Evolutionary conservation across 92 coral and sea anemone genomes (phyloP).

Genomic region (Phymanthus crucifer): DNA sequence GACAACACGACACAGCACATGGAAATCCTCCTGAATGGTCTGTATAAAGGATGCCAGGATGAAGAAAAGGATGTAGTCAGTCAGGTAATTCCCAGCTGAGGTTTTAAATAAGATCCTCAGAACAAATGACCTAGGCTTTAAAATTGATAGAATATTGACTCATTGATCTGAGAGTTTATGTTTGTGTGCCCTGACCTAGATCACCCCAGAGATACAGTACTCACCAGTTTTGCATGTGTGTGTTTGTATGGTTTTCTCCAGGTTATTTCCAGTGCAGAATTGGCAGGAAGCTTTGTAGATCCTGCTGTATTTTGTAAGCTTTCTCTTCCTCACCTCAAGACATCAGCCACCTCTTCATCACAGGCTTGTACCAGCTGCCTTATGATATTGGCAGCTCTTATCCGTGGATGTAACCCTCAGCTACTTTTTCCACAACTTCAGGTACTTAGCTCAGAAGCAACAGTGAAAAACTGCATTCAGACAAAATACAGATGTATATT

Average conservation of each 20-base stretch:
- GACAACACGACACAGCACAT: slow-evolving; percentile 93
- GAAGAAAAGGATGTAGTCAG: slow-evolving; percentile 76
- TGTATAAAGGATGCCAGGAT: slow-evolving; percentile 90
- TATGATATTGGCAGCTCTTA: slow-evolving; percentile 71
- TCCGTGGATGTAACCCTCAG: slow-evolving; percentile 71
- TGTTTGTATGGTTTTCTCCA: slow-evolving; percentile 13
- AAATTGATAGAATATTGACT: not conserved
- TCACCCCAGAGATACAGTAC: too few relatives aligned
- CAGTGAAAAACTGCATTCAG: not conserved
- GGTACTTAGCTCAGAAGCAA: slow-evolving; percentile 23
- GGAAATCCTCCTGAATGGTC: slow-evolving; percentile 76
- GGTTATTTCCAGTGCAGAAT: slow-evolving; percentile 83
- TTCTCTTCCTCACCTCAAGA: slow-evolving; percentile 81
- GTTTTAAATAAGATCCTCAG: too few relatives aligned
- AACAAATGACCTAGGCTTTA: too few relatives aligned
- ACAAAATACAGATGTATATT: too few relatives aligned
- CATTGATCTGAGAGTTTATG: too few relatives aligned
- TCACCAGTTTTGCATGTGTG: not conserved
- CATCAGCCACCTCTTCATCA: slow-evolving; percentile 69
- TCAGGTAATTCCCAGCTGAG: slow-evolving; percentile 46
- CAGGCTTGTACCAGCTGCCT: slow-evolving; percentile 75
- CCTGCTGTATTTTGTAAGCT: slow-evolving; percentile 88
- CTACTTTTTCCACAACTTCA: slow-evolving; percentile 74
- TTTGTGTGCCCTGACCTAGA: too few relatives aligned
- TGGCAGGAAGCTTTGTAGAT: slow-evolving; percentile 94